Evolutionary conservation across 2,113 vertebrate genomes (phyloP), one percentile per base, ranked within the genome.

Genomic region (Sminthopsis crassicaudata): DNA sequence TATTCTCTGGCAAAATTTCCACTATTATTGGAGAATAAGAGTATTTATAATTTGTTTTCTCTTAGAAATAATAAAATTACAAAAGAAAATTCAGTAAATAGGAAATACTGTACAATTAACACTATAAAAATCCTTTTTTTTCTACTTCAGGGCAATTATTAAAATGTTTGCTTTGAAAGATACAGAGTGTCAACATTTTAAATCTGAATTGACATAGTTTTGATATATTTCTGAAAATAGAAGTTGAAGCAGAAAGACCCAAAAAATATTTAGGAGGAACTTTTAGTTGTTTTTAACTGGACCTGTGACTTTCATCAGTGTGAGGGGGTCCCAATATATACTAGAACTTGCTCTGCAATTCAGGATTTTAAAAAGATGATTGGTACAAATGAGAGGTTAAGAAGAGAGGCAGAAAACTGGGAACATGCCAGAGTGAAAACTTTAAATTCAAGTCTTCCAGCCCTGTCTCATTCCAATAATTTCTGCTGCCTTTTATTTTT

Each of bases 91-190:
- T 90, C 94, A 90, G 51, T 8, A 93, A 90, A 27, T n/a, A 76
- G 48, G 10, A 93, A 67, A 46, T 46, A 36, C 42, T 88, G 93
- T 67, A 23, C 92, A 54, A 94, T 27, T 94, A 51, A 91, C 48
- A 91, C 90, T 93, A 67, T 36, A 96, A 92, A 53, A 25, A 36
- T 92, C 36, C n/a, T 76, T 53, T 22, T 94, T 54, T 89, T 92
- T 93, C 60, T 51, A 93, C 10, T 60, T 60, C 11, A 30, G 30
- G 12, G 30, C 30, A 67, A 67, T n/a, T 67, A 67, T 67, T 67
- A 1, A 67, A 67, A 67, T 67, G 30, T n/a, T 19, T 67, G 30
- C 30, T 67, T 16, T 42, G 19, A 19, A 76, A 76, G 30, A 76
- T n/a, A n/a, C 16, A n/a, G 67, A n/a, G 36, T 36, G n/a, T n/a